Conservation (phyloP, 2,888 invertebrate genomes). For the Thalpophila matura region DNA sequence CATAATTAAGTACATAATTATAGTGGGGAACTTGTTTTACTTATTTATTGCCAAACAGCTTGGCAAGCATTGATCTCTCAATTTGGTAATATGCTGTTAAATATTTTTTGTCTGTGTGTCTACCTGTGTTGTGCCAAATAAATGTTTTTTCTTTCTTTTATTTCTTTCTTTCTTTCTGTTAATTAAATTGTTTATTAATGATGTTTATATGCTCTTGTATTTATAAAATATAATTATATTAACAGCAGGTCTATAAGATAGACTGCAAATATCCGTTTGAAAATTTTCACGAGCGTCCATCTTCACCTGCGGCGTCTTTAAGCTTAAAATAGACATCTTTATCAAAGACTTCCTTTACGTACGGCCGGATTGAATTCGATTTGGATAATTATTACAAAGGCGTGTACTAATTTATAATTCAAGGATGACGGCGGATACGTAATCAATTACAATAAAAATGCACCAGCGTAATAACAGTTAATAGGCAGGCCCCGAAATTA, state of each 20-base stretch:
- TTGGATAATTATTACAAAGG: conserved; percentile 72
- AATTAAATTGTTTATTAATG: conserved; percentile 1
- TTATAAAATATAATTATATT: neutral
- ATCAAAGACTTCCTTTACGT: conserved; percentile 80
- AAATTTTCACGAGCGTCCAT: conserved; percentile 70
- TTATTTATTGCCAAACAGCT: neutral
- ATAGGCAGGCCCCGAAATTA: conserved; percentile 53
- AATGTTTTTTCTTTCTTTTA: no score
- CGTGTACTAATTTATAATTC: conserved; percentile 72
- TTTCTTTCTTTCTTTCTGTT: no score
- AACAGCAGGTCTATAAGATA: neutral
- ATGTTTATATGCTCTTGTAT: neutral
- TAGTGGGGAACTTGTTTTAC: conserved; percentile 7
- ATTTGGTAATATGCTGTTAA: neutral
- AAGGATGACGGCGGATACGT: conserved; percentile 66
- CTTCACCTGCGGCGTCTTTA: conserved; percentile 51
- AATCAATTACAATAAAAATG: conserved; percentile 65
- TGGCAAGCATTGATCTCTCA: neutral
- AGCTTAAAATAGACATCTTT: conserved; percentile 83
- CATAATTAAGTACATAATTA: no score
- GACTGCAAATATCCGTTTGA: conserved; percentile 25
- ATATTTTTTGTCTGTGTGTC: no score
- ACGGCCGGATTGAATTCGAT: conserved; percentile 75
- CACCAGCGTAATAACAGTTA: conserved; percentile 57
- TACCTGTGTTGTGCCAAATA: no score